Conservation (phyloP, 2,113 vertebrate genomes). For the Malurus alboscapulatus region DNA sequence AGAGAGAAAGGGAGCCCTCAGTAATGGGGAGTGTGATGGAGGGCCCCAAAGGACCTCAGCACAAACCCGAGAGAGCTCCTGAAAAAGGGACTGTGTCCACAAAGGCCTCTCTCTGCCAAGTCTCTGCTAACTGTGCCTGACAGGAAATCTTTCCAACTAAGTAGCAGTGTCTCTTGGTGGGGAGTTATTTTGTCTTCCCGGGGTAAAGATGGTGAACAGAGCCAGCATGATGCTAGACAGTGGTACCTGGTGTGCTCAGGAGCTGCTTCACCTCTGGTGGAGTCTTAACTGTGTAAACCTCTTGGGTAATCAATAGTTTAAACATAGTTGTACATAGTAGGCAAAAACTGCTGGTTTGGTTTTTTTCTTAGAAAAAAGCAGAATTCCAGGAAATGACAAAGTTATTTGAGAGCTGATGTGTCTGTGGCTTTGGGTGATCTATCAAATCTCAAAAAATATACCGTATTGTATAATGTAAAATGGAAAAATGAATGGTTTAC, state of each 20-base stretch:
- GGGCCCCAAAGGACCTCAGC: background rate
- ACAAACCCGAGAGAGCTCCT: background rate
- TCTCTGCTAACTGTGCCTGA: background rate
- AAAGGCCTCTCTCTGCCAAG: background rate
- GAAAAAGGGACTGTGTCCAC: background rate
- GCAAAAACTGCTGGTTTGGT: background rate
- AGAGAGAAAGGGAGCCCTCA: background rate
- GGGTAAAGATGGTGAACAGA: background rate
- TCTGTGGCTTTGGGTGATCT: background rate
- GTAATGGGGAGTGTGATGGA: fast-evolving
- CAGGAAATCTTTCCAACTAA: background rate
- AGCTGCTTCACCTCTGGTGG: background rate
- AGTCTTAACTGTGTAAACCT: background rate
- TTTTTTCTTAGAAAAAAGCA: background rate
- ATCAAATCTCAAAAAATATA: background rate
- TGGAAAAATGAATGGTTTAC: background rate
- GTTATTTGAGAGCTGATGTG: background rate
- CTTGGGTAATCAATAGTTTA: background rate
- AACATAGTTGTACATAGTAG: background rate
- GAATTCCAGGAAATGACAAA: background rate
- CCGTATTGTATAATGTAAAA: background rate
- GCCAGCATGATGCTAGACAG: background rate
- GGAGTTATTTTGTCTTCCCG: background rate
- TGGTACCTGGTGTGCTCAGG: background rate
- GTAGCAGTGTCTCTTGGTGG: background rate